These are phyloP conservation scores for Gerosis bhagava DNA, from an alignment of 2,888 invertebrate genomes.

Conservation along the genomic window DNA sequence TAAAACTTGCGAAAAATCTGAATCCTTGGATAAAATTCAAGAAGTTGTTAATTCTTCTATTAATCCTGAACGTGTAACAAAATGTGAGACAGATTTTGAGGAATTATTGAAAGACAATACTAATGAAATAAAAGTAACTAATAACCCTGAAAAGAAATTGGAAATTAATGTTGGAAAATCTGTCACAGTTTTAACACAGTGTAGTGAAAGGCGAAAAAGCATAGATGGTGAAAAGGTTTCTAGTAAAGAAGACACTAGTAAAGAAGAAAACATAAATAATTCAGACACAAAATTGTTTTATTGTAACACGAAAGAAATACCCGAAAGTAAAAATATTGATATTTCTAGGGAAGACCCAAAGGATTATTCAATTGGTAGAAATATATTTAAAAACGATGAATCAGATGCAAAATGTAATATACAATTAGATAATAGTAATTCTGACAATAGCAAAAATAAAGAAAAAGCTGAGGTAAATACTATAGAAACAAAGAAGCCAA, in stretches of 20 bases:
- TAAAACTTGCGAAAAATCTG: constrained; percentile 26
- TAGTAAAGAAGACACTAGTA: constrained; percentile 2
- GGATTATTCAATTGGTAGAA: too few relatives aligned
- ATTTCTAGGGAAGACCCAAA: too few relatives aligned
- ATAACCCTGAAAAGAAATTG: constrained; percentile 66
- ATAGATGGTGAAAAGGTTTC: constrained; percentile 32
- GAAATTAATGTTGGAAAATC: constrained; percentile 68
- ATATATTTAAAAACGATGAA: too few relatives aligned
- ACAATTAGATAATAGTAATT: too few relatives aligned
- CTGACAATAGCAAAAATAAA: too few relatives aligned
- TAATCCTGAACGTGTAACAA: constrained; percentile 44
- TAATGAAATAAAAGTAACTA: constrained; percentile 73
- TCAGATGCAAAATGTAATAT: too few relatives aligned
- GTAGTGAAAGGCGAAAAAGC: constrained; percentile 40
- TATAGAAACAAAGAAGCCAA: too few relatives aligned
- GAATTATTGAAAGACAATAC: constrained; percentile 75
- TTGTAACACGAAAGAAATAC: too few relatives aligned
- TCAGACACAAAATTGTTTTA: background rate
- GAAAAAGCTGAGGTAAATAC: too few relatives aligned
- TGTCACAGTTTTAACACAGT: constrained; percentile 49
- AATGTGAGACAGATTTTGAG: constrained; percentile 77
- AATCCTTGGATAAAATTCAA: constrained; percentile 40
- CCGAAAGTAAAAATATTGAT: too few relatives aligned
- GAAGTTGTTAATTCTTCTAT: constrained; percentile 37
- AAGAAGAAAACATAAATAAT: background rate